These are phyloP conservation scores for Marmota flaviventris DNA, from an alignment of 2,113 vertebrate genomes.

Conservation along the genomic window DNA sequence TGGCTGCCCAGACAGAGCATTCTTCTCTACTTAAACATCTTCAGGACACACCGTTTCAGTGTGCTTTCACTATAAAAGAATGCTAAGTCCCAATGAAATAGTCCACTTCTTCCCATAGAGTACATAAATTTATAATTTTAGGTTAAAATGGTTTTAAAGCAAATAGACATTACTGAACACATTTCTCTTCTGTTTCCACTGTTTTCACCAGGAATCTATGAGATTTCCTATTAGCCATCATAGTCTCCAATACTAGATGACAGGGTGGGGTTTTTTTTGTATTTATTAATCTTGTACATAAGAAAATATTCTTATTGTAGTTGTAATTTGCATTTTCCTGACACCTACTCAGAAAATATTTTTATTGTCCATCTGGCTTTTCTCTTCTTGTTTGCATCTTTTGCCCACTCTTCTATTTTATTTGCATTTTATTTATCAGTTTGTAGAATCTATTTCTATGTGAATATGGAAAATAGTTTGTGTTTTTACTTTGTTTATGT, in stretches of 20 bases:
- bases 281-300: neutral
- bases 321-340: slow-evolving; percentile 26
- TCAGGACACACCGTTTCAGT: neutral
- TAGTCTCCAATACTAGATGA: neutral
- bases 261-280: neutral
- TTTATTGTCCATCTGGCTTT: slow-evolving; percentile 36
- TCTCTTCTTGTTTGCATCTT: neutral
- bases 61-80: neutral
- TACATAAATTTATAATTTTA: neutral
- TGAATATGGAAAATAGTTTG: neutral
- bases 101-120: neutral
- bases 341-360: slow-evolving; percentile 20
- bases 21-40: neutral
- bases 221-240: neutral
- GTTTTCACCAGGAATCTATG: neutral
- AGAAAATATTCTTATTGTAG: neutral
- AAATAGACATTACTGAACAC: neutral
- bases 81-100: neutral
- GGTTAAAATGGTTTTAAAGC: neutral
- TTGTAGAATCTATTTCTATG: slow-evolving; percentile 10
- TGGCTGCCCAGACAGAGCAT: neutral
- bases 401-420: slow-evolving; percentile 17
- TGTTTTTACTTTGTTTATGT: neutral
- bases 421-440: slow-evolving; percentile 50
- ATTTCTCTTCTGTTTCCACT: neutral